A percentile compares a stretch with the other conserved stretches of the same genome.
These are phyloP conservation scores for Argynnis bischoffii DNA, from an alignment of 2,888 invertebrate species.

Conservation along the genomic window DNA sequence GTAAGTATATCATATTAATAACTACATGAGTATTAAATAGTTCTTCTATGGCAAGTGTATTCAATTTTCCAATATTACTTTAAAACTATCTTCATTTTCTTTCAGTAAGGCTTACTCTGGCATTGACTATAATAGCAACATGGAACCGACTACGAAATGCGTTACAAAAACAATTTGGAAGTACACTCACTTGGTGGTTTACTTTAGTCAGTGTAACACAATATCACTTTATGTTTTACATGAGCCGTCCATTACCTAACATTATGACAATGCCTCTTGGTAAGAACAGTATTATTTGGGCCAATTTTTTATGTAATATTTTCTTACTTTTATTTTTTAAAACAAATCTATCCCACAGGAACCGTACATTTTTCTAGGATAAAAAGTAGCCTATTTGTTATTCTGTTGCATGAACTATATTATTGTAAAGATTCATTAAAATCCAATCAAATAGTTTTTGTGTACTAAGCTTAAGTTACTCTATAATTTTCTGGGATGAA, in stretches of 20 bases:
- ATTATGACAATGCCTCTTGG: conserved; percentile 96
- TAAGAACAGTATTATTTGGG: conserved; percentile 69
- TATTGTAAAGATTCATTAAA: too few species aligned
- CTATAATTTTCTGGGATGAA: too few species aligned
- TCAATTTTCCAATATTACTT: conserved; percentile 1
- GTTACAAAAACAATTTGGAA: conserved; percentile 90
- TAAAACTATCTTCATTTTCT: background rate
- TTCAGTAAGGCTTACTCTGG: conserved; percentile 91
- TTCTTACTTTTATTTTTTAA: background rate
- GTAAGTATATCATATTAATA: conserved; percentile 76
- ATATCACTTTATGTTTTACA: conserved; percentile 99
- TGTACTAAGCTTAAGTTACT: too few species aligned
- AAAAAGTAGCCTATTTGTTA: too few species aligned
- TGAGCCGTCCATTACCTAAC: conserved; percentile 96
- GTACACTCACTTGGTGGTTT: conserved; percentile 90
- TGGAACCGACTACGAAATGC: conserved; percentile 89
- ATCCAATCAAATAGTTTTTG: too few species aligned
- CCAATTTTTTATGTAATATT: conserved; percentile 17
- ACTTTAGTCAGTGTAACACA: conserved; percentile 93
- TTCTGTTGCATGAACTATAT: too few species aligned
- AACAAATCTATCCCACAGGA: too few species aligned
- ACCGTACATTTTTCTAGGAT: too few species aligned
- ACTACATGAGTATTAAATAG: background rate
- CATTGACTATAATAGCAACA: conserved; percentile 87
- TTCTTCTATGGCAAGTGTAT: background rate